Conservation (phyloP, 2,888 invertebrate species). For the Teleogryllus oceanicus region DNA sequence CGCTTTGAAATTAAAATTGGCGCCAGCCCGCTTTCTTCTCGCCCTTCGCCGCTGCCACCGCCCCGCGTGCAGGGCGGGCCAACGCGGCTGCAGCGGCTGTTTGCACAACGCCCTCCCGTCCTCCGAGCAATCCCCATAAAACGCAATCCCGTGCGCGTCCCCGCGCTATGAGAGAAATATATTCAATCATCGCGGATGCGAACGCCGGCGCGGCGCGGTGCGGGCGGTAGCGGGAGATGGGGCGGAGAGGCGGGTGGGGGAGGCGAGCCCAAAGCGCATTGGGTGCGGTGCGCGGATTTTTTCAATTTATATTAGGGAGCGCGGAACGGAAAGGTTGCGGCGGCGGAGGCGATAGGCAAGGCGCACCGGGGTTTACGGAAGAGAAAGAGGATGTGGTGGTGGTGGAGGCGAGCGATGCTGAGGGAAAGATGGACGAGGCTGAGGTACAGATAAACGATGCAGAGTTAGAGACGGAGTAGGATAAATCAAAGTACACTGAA, state of each 20-base stretch:
- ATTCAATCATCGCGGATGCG: constrained; percentile 29
- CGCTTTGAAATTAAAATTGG: neutral
- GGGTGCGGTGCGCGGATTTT: constrained; percentile 27
- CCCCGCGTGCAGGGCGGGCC: neutral
- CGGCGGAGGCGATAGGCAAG: no score
- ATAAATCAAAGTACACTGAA: no score
- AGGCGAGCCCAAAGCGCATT: neutral
- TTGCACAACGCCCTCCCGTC: neutral
- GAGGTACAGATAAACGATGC: neutral
- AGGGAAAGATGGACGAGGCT: neutral
- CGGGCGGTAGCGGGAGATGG: constrained; percentile 7
- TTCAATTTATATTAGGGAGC: constrained; percentile 33
- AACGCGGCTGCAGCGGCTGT: neutral
- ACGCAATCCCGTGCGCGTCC: neutral
- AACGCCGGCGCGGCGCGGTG: constrained; percentile 12
- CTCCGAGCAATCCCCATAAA: neutral
- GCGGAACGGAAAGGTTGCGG: neutral
- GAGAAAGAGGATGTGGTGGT: neutral
- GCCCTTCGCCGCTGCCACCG: neutral
- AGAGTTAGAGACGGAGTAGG: no score
- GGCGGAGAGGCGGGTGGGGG: constrained; percentile 3
- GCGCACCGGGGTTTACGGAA: neutral
- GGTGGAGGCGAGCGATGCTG: neutral
- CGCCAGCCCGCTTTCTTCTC: neutral
- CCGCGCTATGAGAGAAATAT: constrained; percentile 19